Conservation (phyloP, 1,140 invertebrate species). For the Heliothis subflexa region DNA sequence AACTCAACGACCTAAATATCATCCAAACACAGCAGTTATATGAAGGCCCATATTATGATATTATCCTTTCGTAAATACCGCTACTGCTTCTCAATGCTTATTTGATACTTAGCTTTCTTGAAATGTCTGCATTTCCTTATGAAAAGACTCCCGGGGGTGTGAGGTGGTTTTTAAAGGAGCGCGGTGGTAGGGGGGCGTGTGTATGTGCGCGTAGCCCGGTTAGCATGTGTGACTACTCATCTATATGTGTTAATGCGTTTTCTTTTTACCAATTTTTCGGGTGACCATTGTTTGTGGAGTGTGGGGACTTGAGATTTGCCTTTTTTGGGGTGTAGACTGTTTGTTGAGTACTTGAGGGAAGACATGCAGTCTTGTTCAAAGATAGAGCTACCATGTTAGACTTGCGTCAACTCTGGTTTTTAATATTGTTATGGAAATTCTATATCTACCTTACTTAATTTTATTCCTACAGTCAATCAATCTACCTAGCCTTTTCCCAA, state of each 20-base stretch:
- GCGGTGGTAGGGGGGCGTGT: constrained; percentile 58
- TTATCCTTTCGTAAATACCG: constrained; percentile 67
- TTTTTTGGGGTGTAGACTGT: not conserved
- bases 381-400: not conserved
- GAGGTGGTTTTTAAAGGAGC: constrained; percentile 76
- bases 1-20: constrained; percentile 10
- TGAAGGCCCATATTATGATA: constrained; percentile 61
- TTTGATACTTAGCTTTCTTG: constrained; percentile 83
- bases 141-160: constrained; percentile 72
- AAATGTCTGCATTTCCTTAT: constrained; percentile 86
- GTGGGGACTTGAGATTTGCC: not conserved
- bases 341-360: not conserved
- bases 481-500: too few species aligned
- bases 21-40: constrained; percentile 29
- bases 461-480: too few species aligned
- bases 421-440: too few species aligned
- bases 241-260: constrained; percentile 85
- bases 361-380: too few species aligned
- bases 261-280: constrained; percentile 84
- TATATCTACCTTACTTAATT: too few species aligned
- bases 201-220: constrained; percentile 64
- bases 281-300: constrained; percentile 56
- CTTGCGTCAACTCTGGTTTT: too few species aligned
- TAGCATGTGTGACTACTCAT: constrained; percentile 76
- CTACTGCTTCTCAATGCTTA: constrained; percentile 71